A percentile compares a stretch with the other conserved stretches of the same genome.
Conservation (phyloP, 2,797 vertebrate genomes). For the Antennarius maculatus region DNA sequence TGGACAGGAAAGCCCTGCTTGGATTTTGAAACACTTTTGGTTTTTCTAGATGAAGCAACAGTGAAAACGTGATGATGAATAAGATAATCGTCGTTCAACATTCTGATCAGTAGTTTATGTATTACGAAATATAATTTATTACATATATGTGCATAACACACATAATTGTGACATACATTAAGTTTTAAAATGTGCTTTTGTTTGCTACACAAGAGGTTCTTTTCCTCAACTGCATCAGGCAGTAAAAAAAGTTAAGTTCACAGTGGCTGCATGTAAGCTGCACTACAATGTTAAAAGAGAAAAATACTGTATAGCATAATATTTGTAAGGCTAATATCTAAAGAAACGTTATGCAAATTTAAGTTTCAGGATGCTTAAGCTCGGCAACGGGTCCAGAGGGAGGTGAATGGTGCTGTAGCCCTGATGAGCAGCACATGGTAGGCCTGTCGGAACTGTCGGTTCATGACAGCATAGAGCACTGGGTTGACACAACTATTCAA, state of each 20-base stretch:
- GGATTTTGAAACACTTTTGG: constrained; percentile 13
- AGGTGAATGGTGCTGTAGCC: constrained; percentile 59
- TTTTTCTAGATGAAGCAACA: constrained; percentile 17
- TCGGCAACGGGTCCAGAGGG: constrained; percentile 30
- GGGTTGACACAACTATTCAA: constrained; percentile 92
- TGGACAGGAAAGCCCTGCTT: constrained; percentile 1
- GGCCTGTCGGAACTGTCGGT: constrained; percentile 87
- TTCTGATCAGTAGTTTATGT: neutral
- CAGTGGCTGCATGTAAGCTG: no score
- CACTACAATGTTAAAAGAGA: neutral
- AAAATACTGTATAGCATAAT: neutral
- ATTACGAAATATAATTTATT: constrained; percentile 28
- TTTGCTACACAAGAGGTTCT: no score
- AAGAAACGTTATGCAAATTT: neutral
- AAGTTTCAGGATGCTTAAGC: neutral
- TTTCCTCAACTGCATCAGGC: no score
- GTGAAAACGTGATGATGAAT: neutral
- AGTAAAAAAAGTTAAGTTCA: no score
- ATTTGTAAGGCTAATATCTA: neutral
- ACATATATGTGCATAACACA: neutral
- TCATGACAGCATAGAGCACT: constrained; percentile 89
- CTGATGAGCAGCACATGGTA: constrained; percentile 79
- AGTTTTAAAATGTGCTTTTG: no score
- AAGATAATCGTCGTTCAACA: neutral
- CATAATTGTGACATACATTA: no score